These are phyloP conservation scores for Lydus trimaculatus DNA, from an alignment of 2,888 invertebrate genomes.

Conservation along the genomic window DNA sequence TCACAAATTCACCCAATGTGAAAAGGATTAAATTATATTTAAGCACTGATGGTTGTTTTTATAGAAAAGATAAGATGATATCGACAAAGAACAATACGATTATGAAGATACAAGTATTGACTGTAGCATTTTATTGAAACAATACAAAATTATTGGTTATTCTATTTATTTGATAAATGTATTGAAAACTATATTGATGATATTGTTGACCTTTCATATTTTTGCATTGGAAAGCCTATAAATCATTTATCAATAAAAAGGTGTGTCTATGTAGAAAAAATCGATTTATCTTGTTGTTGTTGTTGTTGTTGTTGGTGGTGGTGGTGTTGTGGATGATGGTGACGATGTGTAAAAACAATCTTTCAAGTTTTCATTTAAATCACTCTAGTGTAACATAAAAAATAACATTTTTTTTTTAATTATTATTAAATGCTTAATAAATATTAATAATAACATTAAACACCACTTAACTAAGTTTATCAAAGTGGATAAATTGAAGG, in stretches of 20 bases:
- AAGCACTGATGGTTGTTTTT: neutral
- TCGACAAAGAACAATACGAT: too few relatives aligned
- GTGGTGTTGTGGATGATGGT: neutral
- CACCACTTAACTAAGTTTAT: neutral
- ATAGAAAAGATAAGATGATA: too few relatives aligned
- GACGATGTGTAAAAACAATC: too few relatives aligned
- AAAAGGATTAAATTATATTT: neutral
- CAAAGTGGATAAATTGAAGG: neutral
- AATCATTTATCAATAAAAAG: neutral
- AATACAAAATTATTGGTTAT: neutral
- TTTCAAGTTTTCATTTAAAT: too few relatives aligned
- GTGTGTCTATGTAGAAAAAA: neutral
- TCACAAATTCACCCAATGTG: neutral
- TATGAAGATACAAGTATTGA: too few relatives aligned
- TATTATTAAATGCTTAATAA: too few relatives aligned
- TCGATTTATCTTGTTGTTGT: neutral
- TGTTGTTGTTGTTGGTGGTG: neutral
- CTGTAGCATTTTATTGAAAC: neutral
- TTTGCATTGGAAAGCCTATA: neutral
- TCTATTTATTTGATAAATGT: neutral
- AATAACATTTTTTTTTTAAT: too few relatives aligned
- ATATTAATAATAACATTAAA: neutral
- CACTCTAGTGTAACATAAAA: too few relatives aligned
- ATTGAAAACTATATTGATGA: neutral
- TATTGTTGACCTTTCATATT: neutral